These are phyloP conservation scores for Eilema depressum DNA, from an alignment of 2,888 invertebrate species.

Conservation along the genomic window DNA sequence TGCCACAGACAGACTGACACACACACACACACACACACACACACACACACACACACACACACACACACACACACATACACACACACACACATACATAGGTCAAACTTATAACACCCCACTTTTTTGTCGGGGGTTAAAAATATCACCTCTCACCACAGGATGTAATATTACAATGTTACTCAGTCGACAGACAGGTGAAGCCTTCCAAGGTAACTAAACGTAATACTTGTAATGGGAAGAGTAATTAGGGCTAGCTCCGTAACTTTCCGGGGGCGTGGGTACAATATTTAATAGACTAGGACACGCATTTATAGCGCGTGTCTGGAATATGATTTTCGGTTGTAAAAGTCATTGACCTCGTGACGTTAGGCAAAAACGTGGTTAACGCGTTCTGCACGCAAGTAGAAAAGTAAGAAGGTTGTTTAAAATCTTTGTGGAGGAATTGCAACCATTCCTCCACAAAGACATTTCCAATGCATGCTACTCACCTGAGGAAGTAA, in stretches of 20 bases:
- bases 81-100: no score
- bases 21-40: no score
- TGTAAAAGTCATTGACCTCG: background rate
- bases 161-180: no score
- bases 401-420: background rate
- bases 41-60: no score
- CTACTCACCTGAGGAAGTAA: no score
- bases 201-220: background rate
- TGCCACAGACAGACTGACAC: no score
- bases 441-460: no score
- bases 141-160: no score
- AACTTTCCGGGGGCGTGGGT: background rate
- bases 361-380: background rate
- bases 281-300: background rate
- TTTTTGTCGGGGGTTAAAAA: no score
- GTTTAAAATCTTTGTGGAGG: background rate
- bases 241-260: background rate
- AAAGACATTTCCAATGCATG: no score
- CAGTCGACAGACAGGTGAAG: background rate
- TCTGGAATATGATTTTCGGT: background rate
- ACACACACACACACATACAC: no score
- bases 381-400: background rate
- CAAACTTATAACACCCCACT: no score
- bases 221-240: background rate
- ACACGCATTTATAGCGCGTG: conserved; percentile 1